Conservation (phyloP, 1,140 invertebrate genomes). For the Doryteuthis pealeii region DNA sequence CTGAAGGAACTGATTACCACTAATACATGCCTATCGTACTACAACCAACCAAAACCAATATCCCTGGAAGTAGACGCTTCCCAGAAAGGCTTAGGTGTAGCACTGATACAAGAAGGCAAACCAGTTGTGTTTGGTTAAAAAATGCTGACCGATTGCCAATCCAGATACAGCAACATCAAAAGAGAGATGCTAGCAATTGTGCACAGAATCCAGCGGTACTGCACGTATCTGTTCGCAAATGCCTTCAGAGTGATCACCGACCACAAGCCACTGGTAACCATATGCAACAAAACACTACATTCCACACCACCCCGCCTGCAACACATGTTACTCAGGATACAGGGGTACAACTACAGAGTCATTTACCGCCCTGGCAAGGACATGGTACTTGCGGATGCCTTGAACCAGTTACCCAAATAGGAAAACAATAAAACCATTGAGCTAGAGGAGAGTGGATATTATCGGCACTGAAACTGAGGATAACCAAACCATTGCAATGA, state of each 20-base stretch:
- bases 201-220: constrained; percentile 62
- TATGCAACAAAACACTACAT: constrained; percentile 27
- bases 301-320: constrained; percentile 27
- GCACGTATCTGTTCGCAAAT: constrained; percentile 58
- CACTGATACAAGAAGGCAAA: constrained; percentile 59
- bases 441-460: too few species aligned
- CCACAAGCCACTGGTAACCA: constrained; percentile 34
- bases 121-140: constrained; percentile 60
- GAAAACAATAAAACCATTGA: too few species aligned
- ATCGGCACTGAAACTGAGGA: too few species aligned
- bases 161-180: constrained; percentile 61
- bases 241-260: constrained; percentile 28
- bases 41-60: too few species aligned
- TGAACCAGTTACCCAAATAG: too few species aligned
- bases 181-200: constrained; percentile 63
- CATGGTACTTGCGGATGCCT: constrained; percentile 22
- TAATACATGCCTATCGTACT: too few species aligned
- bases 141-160: constrained; percentile 61
- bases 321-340: constrained; percentile 28
- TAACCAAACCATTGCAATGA: too few species aligned
- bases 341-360: too few species aligned
- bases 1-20: constrained; percentile 56
- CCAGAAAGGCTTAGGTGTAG: too few species aligned
- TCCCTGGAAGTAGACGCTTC: too few species aligned
- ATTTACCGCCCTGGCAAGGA: too few species aligned